Percentiles rank a stretch among this genome's conserved stretches.
Evolutionary conservation across 2,888 invertebrate genomes (phyloP).

Genomic region (Electrophaes corylata): DNA sequence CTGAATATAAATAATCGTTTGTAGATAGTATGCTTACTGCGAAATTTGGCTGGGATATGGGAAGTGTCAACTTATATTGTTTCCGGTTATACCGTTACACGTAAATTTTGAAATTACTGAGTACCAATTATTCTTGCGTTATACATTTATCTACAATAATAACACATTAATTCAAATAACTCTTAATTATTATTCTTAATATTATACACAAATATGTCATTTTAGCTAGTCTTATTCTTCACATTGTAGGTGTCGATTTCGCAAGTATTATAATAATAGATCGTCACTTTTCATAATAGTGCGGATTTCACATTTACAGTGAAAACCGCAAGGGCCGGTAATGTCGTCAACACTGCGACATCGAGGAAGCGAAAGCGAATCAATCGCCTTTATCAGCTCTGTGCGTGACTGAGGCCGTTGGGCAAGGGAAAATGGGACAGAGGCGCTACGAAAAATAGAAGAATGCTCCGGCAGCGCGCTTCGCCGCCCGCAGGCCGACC

Average conservation of each 20-base stretch:
- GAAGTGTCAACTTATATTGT: background rate
- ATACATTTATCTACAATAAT: no score
- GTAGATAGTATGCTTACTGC: slow-evolving; percentile 21
- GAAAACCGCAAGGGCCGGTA: slow-evolving; percentile 68
- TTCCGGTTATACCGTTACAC: background rate
- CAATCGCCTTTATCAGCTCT: slow-evolving; percentile 72
- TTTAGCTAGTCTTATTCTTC: background rate
- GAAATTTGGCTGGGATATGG: slow-evolving; percentile 12
- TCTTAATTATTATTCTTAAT: no score
- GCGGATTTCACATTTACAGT: slow-evolving; percentile 58
- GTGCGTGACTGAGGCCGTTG: slow-evolving; percentile 81
- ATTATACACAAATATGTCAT: no score
- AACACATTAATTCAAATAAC: no score
- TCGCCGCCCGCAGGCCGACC: slow-evolving; percentile 54
- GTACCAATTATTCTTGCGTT: no score
- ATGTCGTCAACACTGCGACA: slow-evolving; percentile 69
- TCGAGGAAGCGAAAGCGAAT: slow-evolving; percentile 81
- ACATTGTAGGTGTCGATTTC: background rate
- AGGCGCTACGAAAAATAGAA: slow-evolving; percentile 70
- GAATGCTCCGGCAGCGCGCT: slow-evolving; percentile 68
- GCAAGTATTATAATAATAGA: background rate
- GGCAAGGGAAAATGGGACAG: slow-evolving; percentile 75
- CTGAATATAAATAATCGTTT: slow-evolving; percentile 27
- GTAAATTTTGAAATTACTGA: no score
- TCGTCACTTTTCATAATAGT: slow-evolving; percentile 48